Conservation (phyloP, 2,888 invertebrate genomes). For the Leptopilina myrica region DNA sequence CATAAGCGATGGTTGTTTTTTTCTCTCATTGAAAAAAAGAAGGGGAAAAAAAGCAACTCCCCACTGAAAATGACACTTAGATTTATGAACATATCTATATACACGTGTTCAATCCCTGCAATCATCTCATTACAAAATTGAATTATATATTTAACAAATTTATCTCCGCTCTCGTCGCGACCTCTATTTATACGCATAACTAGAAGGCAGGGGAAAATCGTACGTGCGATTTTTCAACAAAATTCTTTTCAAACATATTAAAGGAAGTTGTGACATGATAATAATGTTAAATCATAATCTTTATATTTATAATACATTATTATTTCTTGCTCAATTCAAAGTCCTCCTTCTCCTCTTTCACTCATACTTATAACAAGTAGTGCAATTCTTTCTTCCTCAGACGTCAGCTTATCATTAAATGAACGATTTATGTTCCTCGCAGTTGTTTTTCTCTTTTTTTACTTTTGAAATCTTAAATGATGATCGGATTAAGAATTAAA, state of each 20-base stretch:
- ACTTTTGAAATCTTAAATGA: conserved; percentile 21
- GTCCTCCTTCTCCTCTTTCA: not conserved
- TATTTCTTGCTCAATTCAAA: conserved; percentile 36
- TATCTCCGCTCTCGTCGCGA: not conserved
- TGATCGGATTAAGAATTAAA: conserved; percentile 24
- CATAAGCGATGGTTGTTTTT: too few species aligned
- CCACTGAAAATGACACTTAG: conserved; percentile 3
- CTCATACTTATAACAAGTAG: conserved; percentile 29
- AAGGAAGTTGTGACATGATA: conserved; percentile 50
- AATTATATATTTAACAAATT: conserved; percentile 38
- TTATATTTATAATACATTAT: conserved; percentile 34
- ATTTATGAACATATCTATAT: conserved; percentile 16
- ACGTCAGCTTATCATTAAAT: conserved; percentile 46
- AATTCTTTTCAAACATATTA: not conserved
- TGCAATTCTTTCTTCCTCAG: conserved; percentile 50
- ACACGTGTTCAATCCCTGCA: conserved; percentile 7
- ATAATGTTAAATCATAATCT: conserved; percentile 44
- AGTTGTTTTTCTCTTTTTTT: not conserved
- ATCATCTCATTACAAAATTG: conserved; percentile 39
- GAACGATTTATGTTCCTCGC: conserved; percentile 21
- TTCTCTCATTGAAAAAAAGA: too few species aligned
- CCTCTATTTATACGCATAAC: not conserved
- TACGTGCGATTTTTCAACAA: conserved; percentile 25
- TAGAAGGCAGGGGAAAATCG: conserved; percentile 26
- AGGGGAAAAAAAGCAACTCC: not conserved